phyloP scores from a whole-genome alignment of 2,113 vertebrate genomes.

The Anhinga rufa region DNA sequence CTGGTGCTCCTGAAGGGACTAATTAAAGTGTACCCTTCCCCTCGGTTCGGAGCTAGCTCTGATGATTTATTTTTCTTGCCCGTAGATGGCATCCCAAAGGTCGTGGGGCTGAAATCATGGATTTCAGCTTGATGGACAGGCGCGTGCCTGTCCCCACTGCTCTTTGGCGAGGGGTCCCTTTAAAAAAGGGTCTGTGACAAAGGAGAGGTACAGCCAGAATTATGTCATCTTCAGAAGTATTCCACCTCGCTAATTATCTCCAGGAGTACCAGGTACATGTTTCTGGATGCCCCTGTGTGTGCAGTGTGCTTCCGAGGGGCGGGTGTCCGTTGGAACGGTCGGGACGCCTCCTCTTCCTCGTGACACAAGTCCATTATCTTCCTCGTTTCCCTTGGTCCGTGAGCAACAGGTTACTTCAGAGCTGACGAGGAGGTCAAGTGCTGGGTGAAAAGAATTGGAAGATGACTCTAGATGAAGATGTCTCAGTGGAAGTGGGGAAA shows the following conservation, averaged over 20 bases:
- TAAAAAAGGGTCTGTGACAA: neutral
- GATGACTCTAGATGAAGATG: neutral
- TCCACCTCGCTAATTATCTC: neutral
- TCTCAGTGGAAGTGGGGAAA: neutral
- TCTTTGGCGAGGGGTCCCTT: neutral
- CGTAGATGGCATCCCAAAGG: rapidly evolving
- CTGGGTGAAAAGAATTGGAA: neutral
- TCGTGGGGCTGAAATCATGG: rapidly evolving
- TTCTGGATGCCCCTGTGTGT: neutral
- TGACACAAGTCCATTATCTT: neutral
- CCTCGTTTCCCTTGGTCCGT: neutral
- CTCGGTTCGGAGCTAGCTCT: neutral
- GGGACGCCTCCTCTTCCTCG: rapidly evolving
- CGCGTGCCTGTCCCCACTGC: neutral
- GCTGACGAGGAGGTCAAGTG: neutral
- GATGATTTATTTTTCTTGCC: neutral
- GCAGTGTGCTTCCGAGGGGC: neutral
- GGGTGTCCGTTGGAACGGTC: rapidly evolving
- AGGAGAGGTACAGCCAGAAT: neutral
- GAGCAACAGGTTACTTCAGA: neutral
- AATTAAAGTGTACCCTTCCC: neutral
- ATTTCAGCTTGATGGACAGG: neutral
- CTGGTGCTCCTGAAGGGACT: neutral
- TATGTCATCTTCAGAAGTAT: neutral
- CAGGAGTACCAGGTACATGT: neutral